Percentiles rank a stretch among this genome's conserved stretches.
These are phyloP conservation scores for Sebastes minor DNA, from an alignment of 2,797 vertebrate species.

Conservation along the genomic window DNA sequence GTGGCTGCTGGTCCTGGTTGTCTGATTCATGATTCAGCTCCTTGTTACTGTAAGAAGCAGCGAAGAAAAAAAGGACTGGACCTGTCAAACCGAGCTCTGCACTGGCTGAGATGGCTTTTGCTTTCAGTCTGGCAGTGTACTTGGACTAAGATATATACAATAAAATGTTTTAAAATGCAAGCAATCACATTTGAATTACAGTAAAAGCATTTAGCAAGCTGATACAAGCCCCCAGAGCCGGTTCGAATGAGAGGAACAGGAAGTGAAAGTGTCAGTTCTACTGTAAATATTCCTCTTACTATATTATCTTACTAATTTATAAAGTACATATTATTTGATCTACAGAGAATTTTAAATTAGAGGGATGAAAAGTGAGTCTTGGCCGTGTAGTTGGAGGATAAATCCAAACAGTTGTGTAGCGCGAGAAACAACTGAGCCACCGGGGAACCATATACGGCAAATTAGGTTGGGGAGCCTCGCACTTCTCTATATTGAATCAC, in stretches of 20 bases:
- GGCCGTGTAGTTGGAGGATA: background rate
- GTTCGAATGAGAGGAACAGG: background rate
- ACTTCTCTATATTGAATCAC: slow-evolving; percentile 33
- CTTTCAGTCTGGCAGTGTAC: background rate
- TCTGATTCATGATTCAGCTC: slow-evolving; percentile 37
- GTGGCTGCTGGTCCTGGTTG: slow-evolving; percentile 23
- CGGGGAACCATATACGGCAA: background rate
- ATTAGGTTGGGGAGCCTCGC: slow-evolving; percentile 11
- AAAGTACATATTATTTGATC: background rate
- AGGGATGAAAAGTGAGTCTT: background rate
- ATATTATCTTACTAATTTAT: background rate
- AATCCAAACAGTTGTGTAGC: slow-evolving; percentile 7
- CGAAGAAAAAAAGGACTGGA: background rate
- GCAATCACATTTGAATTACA: background rate
- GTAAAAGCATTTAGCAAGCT: background rate
- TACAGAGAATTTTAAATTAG: background rate
- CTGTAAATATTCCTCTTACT: background rate
- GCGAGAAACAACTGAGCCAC: background rate
- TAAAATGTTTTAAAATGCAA: background rate
- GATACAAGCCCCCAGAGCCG: background rate
- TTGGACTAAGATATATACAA: background rate
- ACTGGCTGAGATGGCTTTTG: background rate
- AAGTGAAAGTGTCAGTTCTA: background rate
- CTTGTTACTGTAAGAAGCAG: slow-evolving; percentile 33
- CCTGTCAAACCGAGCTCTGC: slow-evolving; percentile 18